phyloP scores from a whole-genome alignment of 2,888 invertebrate species.

The Marronus borbonicus region DNA sequence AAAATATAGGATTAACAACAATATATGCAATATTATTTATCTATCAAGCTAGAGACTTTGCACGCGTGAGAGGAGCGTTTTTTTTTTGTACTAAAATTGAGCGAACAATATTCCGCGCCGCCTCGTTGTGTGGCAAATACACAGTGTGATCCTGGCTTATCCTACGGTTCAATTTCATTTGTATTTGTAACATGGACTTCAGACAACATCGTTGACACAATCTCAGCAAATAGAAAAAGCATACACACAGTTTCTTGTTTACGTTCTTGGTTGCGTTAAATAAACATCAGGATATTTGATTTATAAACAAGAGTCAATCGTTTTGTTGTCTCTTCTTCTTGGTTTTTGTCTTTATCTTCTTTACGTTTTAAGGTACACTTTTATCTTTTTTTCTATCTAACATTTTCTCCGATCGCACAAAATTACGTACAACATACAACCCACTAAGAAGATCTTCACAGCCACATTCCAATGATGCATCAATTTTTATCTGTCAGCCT shows the following conservation, averaged over 20 bases:
- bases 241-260: conserved; percentile 22
- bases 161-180: conserved; percentile 10
- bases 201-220: conserved; percentile 37
- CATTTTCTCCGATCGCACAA: conserved; percentile 37
- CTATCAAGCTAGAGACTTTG: conserved; percentile 18
- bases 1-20: conserved; percentile 11
- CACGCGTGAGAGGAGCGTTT: background rate
- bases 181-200: conserved; percentile 23
- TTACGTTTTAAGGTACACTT: conserved; percentile 26
- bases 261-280: conserved; percentile 37
- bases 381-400: conserved; percentile 4
- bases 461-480: conserved; percentile 69
- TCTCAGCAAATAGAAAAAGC: conserved; percentile 19
- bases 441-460: conserved; percentile 67
- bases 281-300: conserved; percentile 17
- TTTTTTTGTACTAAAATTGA: conserved; percentile 43
- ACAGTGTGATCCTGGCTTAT: background rate
- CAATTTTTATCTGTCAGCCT: conserved; percentile 65
- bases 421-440: conserved; percentile 62
- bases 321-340: conserved; percentile 19
- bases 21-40: conserved; percentile 21
- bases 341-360: background rate
- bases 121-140: background rate
- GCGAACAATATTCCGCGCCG: conserved; percentile 23
- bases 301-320: conserved; percentile 21